Evolutionary conservation across 92 coral and sea anemone species (phyloP), one percentile per base, ranked within the genome.

Genomic region (Umimayanthus kanabou): DNA sequence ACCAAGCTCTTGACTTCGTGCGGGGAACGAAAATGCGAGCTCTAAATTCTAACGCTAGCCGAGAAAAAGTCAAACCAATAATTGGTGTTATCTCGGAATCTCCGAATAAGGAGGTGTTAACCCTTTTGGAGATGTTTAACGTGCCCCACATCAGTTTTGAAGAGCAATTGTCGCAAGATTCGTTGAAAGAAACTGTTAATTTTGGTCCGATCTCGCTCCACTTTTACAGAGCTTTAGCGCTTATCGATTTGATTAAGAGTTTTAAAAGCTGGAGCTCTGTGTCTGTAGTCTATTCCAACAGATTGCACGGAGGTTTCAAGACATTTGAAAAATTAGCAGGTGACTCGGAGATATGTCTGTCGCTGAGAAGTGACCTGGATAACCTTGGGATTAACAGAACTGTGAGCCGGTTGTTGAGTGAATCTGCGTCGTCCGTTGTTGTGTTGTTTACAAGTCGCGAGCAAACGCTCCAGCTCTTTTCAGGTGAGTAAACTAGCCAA

Each of bases 1-100:
- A 90, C 10, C 93, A 95, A 88, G 96, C 96, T 2, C 85, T 95
- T 29, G 94, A 91, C 22, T 82, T 95, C 82, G 90, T 92, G 2
- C 76, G 87, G 30, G 80, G 87, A 8, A 55, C 79, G 74, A 85
- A 74, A 18, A 77, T 50, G 43, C 79, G 26, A 15, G 33, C 61
- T 2, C 15, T 14, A 39, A 50, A 78, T 30, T 61, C 84, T 2
- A 26, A 81, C 1, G 58, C 57, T 28, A 15, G 11, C 23, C 30
- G 73, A 14, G 87, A 49, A 33, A 67, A 82, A 67, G 7, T 39
- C 0, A 85, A 57, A 42, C 89, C 92, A 67, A 85, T 93, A 29
- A 53, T 91, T 58, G 93, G 90, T 10, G 96, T 93, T 4, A 81
- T 95, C 20, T 89, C 94, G 16, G 89, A 87, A 42, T 79, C 87